phyloP scores from a whole-genome alignment of 2,113 vertebrate genomes.

The Oenanthe oenanthe region DNA sequence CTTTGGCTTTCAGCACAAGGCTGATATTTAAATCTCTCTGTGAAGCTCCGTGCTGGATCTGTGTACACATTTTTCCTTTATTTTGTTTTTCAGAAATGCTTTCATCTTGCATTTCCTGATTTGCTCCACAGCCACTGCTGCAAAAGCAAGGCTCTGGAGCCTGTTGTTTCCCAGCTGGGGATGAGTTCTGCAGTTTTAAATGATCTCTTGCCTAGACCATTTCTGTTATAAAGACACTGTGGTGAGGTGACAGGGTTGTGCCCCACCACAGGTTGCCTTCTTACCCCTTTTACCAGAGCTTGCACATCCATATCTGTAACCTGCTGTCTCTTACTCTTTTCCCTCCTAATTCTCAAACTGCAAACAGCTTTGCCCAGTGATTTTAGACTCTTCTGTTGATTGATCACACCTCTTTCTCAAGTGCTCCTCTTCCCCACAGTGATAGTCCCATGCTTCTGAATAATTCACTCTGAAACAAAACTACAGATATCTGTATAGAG shows the following conservation, averaged over 20 bases:
- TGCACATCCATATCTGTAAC: not conserved
- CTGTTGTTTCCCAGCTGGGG: not conserved
- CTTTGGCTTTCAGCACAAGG: slow-evolving; percentile 23
- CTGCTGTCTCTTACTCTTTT: not conserved
- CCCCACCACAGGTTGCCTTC: not conserved
- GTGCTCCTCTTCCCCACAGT: not conserved
- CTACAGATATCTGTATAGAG: not conserved
- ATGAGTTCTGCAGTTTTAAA: not conserved
- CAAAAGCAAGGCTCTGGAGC: not conserved
- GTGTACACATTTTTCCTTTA: slow-evolving; percentile 8
- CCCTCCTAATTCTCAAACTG: not conserved
- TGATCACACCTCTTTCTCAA: not conserved
- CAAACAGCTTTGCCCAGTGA: not conserved
- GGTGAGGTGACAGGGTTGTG: not conserved
- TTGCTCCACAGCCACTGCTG: not conserved
- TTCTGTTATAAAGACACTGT: not conserved
- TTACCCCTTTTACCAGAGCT: not conserved
- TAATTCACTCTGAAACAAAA: not conserved
- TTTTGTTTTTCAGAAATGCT: slow-evolving; percentile 31
- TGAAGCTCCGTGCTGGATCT: not conserved
- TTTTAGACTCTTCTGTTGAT: not conserved
- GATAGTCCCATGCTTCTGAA: not conserved
- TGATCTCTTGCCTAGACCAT: not conserved
- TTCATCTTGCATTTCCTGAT: slow-evolving; percentile 51
- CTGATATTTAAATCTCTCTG: slow-evolving; percentile 12